These are phyloP conservation scores for Callocephalon fimbriatum DNA, from an alignment of 2,113 vertebrate species.

Conservation along the genomic window DNA sequence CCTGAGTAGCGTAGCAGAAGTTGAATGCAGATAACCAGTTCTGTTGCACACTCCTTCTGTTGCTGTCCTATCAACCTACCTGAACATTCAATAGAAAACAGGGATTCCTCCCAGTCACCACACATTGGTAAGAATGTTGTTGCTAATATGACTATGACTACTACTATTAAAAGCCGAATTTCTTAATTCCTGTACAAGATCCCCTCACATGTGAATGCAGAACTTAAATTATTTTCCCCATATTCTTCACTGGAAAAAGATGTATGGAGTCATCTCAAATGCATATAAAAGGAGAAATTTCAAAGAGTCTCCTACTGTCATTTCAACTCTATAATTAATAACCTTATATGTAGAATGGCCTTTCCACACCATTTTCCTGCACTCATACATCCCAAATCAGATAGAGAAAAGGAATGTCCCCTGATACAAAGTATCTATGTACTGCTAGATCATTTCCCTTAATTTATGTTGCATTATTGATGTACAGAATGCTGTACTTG, in stretches of 20 bases:
- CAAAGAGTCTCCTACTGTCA: background rate
- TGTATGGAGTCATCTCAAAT: background rate
- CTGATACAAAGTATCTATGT: conserved; percentile 35
- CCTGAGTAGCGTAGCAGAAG: background rate
- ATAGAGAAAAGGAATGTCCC: conserved; percentile 14
- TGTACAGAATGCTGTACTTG: conserved; percentile 35
- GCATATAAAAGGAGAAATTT: background rate
- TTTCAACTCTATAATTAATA: conserved; percentile 23
- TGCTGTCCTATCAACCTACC: background rate
- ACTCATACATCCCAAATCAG: conserved; percentile 8
- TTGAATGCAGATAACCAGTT: background rate
- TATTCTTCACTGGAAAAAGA: background rate
- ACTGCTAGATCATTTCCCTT: conserved; percentile 13
- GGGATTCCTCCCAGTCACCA: background rate
- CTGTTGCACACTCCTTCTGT: background rate
- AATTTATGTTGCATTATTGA: conserved; percentile 64
- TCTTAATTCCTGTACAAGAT: background rate
- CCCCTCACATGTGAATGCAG: background rate
- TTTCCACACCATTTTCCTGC: background rate
- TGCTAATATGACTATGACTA: background rate
- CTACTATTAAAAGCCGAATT: background rate
- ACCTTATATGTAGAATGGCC: background rate
- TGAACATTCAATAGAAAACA: background rate
- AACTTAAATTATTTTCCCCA: background rate
- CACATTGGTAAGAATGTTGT: background rate